Percentiles rank a stretch among this genome's conserved stretches.
These are phyloP conservation scores for Lepidonotus clava DNA, from an alignment of 2,888 invertebrate species.

Conservation along the genomic window DNA sequence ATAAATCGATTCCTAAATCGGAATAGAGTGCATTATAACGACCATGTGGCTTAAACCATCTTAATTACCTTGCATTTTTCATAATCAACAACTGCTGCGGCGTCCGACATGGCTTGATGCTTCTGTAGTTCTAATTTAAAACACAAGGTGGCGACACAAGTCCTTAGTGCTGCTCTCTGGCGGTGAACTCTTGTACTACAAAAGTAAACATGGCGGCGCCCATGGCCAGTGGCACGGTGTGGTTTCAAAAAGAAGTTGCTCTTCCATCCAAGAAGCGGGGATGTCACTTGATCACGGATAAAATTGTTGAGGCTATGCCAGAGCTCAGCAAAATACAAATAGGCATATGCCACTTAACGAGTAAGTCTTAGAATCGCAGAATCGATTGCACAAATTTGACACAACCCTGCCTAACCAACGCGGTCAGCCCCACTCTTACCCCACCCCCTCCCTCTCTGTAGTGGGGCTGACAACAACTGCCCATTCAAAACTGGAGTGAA, in stretches of 20 bases:
- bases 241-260: constrained; percentile 98
- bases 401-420: too few species aligned
- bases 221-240: constrained; percentile 88
- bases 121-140: not conserved
- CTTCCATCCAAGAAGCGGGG: constrained; percentile 97
- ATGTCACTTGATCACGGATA: constrained; percentile 97
- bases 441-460: too few species aligned
- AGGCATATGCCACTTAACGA: constrained; percentile 97
- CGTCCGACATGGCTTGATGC: constrained; percentile 4
- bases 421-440: too few species aligned
- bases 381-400: too few species aligned
- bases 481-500: too few species aligned
- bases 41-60: too few species aligned
- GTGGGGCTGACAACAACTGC: too few species aligned
- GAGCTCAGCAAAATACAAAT: constrained; percentile 96
- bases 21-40: too few species aligned
- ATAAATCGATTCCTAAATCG: too few species aligned
- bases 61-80: constrained; percentile 30
- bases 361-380: too few species aligned
- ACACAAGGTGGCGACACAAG: not conserved
- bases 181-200: not conserved
- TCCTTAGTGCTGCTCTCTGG: not conserved
- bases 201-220: constrained; percentile 18
- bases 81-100: not conserved
- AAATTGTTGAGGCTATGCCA: constrained; percentile 94